Base-by-base conservation (phyloP, 1,140 invertebrate genomes). In the Tigriopus japonicus region DNA sequence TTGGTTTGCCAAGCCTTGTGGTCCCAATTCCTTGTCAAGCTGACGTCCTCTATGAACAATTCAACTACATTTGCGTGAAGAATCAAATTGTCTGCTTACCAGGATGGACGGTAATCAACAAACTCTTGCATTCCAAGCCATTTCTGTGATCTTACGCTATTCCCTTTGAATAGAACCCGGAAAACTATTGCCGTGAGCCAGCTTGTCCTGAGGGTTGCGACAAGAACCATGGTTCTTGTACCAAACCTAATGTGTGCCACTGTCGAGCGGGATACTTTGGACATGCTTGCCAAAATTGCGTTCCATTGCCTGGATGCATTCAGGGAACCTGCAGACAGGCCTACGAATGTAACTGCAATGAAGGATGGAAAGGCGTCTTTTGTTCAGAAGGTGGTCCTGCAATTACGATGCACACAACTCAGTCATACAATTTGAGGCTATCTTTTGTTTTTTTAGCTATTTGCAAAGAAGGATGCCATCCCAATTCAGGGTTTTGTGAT, bases 251-350 rank as follows among this genome's bases (percentile, higher is more conserved):
- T 28, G 56, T 56, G 24, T 62, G 23, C 65, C 78, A 82, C 64
- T 90, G 87, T 69, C 78, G 84, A 24, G 71, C 88, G 9, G 86
- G 87, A 13, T 90, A 86, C 84, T 75, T 84, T 17, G 86, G 86
- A 7, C 77, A 80, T 40, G 84, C 78, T 6, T 90, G 87, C 68
- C 78, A 81, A 60, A 80, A 86, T 42, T 90, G 86, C 67, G 81
- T 85, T 64, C 70, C 85, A 82, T 42, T 72, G 40, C 68, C 70
- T 13, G 70, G 70, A 24, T 71, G 70, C 52, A 60, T 66, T 41
- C 65, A 71, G 62, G 70, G 70, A 5, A 64, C 59, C 40, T 71
- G 70, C 64, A 63, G 65, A 10, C 68, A 71, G 58, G 68, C 70
- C 28, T 62, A 71, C n/a, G 70, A 71, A 56, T 71, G 70, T 58